Conservation (phyloP, 1,140 invertebrate genomes). For the Melipona quadrifasciata region DNA sequence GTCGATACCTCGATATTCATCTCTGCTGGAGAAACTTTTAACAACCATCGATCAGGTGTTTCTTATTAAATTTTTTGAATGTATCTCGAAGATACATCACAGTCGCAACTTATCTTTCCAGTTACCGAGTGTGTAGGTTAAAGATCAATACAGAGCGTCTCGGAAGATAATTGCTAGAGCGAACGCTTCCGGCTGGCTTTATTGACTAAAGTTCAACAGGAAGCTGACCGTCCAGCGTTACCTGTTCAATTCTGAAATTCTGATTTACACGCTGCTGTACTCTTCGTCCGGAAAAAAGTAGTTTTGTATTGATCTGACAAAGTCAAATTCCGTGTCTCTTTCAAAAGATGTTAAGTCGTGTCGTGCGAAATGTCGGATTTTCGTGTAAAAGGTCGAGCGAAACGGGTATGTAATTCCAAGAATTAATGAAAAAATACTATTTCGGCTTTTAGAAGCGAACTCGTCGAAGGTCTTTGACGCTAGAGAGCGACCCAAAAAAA, state of each 20-base stretch:
- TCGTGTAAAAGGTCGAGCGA: too few species aligned
- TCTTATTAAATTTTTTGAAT: neutral
- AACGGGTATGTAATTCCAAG: too few species aligned
- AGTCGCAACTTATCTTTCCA: neutral
- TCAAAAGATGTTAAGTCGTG: too few species aligned
- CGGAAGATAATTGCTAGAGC: constrained; percentile 6
- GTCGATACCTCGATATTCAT: neutral
- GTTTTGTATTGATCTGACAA: too few species aligned
- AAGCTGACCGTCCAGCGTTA: neutral
- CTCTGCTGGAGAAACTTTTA: neutral
- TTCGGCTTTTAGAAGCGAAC: too few species aligned
- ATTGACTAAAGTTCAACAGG: constrained; percentile 20
- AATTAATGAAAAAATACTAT: too few species aligned
- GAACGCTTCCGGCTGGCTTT: constrained; percentile 3
- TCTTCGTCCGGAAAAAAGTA: neutral
- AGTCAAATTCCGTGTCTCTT: too few species aligned
- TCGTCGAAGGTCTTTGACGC: too few species aligned
- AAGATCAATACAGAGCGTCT: neutral
- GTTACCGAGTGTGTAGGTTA: neutral
- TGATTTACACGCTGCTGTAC: neutral
- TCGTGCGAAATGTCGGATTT: too few species aligned
- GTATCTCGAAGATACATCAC: too few species aligned
- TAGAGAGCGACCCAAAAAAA: too few species aligned
- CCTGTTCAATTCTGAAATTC: neutral
- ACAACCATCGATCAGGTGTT: neutral